Evolutionary conservation across 2,888 invertebrate species (phyloP), one percentile per base, ranked within the genome.

Genomic region (Archaeoteleia sp.): DNA sequence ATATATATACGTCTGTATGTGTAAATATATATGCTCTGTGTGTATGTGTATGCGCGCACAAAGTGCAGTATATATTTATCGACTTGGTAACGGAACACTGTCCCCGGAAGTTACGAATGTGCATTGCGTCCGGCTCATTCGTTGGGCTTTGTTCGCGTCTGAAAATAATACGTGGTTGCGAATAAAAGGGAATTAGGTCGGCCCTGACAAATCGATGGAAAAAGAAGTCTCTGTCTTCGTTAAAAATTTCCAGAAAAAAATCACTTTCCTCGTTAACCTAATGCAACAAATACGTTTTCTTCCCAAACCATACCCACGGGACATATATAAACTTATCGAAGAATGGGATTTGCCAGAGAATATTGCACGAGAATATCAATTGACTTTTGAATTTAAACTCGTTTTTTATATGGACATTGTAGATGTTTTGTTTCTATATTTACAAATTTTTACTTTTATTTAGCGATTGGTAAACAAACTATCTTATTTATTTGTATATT

Each of bases 81-180:
- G 65, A 51, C 29, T 58, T 23, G 37, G 42, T 42, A 42, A 54
- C 32, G 30, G 30, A 58, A 58, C 40, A 12, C 15, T 34, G 34
- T 49, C 32, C 23, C 48, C 60, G 54, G 60, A 66, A 66, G 60
- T 60, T 61, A 60, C 43, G 39, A 66, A 60, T 63, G 63, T 63
- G 57, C 51, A 57, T 43, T 51, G 57, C 63, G 51, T 63, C 57
- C 63, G 63, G 57, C 49, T 57, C 57, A 49, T 63, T 63, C 63
- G 54, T 55, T 17, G 54, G 37, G 54, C 55, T 63, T 55, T 63
- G 63, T 63, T 55, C 37, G 34, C 37, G 55, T 55, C 40, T 55
- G 54, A 54, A 55, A 63, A 55, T 63, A 55, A 63, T 55, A 55
- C 55, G 48, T 30, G 43, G 63, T 43, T 49, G 29, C 43, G 61